Evolutionary conservation across 2,797 vertebrate species (phyloP).

Genomic region (Platyrinchus mystaceus): DNA sequence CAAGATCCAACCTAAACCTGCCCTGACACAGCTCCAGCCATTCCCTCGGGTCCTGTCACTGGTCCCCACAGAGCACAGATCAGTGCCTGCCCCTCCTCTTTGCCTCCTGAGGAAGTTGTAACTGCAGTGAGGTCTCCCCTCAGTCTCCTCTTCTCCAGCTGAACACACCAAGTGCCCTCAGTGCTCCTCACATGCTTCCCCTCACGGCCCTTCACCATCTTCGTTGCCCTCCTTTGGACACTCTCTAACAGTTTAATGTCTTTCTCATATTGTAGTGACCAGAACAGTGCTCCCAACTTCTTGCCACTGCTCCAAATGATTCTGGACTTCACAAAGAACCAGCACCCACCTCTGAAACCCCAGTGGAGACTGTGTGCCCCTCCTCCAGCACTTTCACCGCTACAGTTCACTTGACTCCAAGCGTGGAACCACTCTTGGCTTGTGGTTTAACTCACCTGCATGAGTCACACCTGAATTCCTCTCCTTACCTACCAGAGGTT

Average conservation of each 20-base stretch:
- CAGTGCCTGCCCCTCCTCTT: neutral
- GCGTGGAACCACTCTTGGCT: neutral
- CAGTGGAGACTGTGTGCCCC: neutral
- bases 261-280: neutral
- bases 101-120: neutral
- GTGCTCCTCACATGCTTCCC: neutral
- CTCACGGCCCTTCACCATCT: neutral
- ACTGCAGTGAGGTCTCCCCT: neutral
- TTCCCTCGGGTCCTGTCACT: too few species aligned
- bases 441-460: neutral
- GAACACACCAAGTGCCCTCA: neutral
- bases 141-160: neutral
- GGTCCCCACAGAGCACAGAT: neutral
- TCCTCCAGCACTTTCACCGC: neutral
- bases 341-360: neutral
- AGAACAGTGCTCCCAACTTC: neutral
- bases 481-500: neutral
- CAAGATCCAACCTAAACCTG: neutral
- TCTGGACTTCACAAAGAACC: neutral
- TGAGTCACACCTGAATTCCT: neutral
- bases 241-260: neutral
- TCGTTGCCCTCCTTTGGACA: neutral
- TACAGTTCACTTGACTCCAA: neutral
- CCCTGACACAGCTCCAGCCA: too few species aligned
- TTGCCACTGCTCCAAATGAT: neutral